phyloP scores from a whole-genome alignment of 1,140 invertebrate species.

The Diploscapter pachys region DNA sequence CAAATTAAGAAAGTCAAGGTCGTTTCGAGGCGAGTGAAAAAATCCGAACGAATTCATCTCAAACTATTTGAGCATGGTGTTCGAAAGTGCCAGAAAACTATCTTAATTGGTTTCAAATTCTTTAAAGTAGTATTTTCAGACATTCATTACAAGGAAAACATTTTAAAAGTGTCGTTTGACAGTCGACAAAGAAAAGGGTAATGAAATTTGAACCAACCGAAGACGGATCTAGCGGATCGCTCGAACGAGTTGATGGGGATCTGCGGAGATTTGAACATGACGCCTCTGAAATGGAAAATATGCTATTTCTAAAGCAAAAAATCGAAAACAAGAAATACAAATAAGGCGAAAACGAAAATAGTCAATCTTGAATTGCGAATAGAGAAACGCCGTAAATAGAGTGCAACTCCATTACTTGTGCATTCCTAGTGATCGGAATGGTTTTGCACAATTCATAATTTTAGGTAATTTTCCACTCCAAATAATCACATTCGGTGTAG shows the following conservation, averaged over 20 bases:
- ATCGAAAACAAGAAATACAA: background rate
- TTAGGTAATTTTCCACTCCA: no score
- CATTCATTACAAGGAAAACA: background rate
- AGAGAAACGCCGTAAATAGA: no score
- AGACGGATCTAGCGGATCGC: constrained; percentile 46
- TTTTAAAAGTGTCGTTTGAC: no score
- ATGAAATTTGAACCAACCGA: constrained; percentile 37
- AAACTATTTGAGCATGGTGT: constrained; percentile 8
- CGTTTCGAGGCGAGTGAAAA: no score
- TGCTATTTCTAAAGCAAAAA: background rate
- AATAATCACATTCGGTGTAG: no score
- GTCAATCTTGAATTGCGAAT: background rate
- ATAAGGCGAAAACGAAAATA: background rate
- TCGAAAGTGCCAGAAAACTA: background rate
- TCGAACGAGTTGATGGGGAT: background rate
- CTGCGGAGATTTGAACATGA: background rate
- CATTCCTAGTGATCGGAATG: no score
- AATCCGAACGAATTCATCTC: no score
- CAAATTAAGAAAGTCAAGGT: no score
- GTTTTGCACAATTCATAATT: no score
- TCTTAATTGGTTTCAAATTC: background rate
- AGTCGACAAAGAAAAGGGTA: background rate
- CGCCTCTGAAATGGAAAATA: background rate
- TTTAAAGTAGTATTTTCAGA: background rate
- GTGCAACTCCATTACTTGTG: no score